These are phyloP conservation scores for Hyles euphorbiae DNA, from an alignment of 1,140 invertebrate species.

Conservation along the genomic window DNA sequence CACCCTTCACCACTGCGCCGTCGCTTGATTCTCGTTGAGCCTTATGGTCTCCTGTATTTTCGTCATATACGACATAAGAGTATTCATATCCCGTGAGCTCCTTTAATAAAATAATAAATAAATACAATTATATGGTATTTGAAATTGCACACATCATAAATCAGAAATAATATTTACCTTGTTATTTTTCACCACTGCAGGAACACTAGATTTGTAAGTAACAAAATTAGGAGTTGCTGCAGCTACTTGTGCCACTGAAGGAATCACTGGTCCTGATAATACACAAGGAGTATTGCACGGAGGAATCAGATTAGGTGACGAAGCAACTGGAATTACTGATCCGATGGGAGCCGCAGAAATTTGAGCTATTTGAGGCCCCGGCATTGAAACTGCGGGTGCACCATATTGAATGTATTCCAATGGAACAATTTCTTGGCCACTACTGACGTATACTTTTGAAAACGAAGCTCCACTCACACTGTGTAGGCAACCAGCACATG, in stretches of 20 bases:
- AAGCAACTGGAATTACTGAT: slow-evolving; percentile 26
- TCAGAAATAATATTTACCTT: slow-evolving; percentile 35
- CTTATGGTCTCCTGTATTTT: slow-evolving; percentile 78
- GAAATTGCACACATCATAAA: slow-evolving; percentile 5
- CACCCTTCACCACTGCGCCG: slow-evolving; percentile 77
- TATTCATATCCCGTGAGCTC: slow-evolving; percentile 54
- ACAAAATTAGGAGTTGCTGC: slow-evolving; percentile 44
- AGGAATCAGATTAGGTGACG: slow-evolving; percentile 33
- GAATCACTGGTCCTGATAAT: slow-evolving; percentile 34
- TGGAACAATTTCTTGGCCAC: slow-evolving; percentile 34
- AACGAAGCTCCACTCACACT: slow-evolving; percentile 36
- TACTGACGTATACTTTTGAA: slow-evolving; percentile 55
- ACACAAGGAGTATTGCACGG: slow-evolving; percentile 56
- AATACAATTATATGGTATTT: slow-evolving; percentile 3
- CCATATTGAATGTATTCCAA: slow-evolving; percentile 47
- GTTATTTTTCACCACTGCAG: slow-evolving; percentile 43
- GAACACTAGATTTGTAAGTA: slow-evolving; percentile 44
- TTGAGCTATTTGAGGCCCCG: slow-evolving; percentile 34
- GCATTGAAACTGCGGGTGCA: slow-evolving; percentile 27
- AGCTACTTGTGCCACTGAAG: slow-evolving; percentile 31
- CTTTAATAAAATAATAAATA: slow-evolving; percentile 18
- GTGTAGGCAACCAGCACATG: slow-evolving; percentile 24
- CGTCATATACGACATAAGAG: slow-evolving; percentile 71
- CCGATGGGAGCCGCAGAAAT: slow-evolving; percentile 38
- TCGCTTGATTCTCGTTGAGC: slow-evolving; percentile 78